These are phyloP conservation scores for Gasterosteus nipponicus DNA, from an alignment of 2,113 vertebrate species.

Conservation along the genomic window DNA sequence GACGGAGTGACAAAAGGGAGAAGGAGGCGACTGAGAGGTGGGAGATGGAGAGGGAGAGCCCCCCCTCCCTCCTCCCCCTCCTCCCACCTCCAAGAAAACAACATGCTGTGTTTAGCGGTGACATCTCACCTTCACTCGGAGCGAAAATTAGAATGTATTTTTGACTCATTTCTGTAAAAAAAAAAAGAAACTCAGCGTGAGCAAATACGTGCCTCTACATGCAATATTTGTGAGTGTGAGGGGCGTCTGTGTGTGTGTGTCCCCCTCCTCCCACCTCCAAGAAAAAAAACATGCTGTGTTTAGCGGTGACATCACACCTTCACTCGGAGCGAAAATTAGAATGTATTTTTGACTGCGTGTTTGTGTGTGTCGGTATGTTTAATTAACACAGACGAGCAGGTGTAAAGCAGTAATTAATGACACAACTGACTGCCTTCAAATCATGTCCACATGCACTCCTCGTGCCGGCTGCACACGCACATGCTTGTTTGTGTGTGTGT, in stretches of 20 bases:
- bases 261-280: not conserved
- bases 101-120: slow-evolving; percentile 62
- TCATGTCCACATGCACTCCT: slow-evolving; percentile 68
- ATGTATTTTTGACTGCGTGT: slow-evolving; percentile 70
- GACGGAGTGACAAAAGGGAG: slow-evolving; percentile 44
- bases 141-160: slow-evolving; percentile 79
- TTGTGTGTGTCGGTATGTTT: slow-evolving; percentile 66
- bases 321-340: slow-evolving; percentile 70
- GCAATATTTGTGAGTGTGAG: not conserved
- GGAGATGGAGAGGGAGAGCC: slow-evolving; percentile 29
- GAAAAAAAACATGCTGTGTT: slow-evolving; percentile 50
- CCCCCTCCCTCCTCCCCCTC: slow-evolving; percentile 5
- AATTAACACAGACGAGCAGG: slow-evolving; percentile 78
- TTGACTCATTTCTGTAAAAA: slow-evolving; percentile 50
- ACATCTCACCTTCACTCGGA: slow-evolving; percentile 62
- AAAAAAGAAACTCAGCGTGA: slow-evolving; percentile 26
- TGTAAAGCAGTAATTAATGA: slow-evolving; percentile 81
- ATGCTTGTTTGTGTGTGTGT: not conserved
- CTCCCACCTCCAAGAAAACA: not conserved
- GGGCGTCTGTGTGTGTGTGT: not conserved
- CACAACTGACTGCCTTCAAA: slow-evolving; percentile 72
- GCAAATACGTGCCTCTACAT: slow-evolving; percentile 11
- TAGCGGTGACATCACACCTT: slow-evolving; percentile 69
- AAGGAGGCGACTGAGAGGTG: slow-evolving; percentile 33
- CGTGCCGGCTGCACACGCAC: slow-evolving; percentile 37